phyloP scores from a whole-genome alignment of 2,113 vertebrate genomes.

The Polyodon spathula region DNA sequence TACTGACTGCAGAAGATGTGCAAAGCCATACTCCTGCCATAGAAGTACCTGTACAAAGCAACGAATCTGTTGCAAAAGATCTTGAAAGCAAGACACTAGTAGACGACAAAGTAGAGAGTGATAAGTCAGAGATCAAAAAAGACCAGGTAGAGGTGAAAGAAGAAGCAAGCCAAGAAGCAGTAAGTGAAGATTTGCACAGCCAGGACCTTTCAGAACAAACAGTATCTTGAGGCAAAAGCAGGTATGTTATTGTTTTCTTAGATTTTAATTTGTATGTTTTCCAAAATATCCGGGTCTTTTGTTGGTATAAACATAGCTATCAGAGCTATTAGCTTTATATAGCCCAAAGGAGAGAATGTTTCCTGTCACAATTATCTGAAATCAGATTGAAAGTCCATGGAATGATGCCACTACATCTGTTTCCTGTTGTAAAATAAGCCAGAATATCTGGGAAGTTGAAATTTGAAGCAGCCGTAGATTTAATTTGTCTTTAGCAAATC shows the following conservation, averaged over 20 bases:
- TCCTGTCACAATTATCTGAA: no score
- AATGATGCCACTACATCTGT: no score
- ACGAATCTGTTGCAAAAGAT: neutral
- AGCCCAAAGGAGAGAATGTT: no score
- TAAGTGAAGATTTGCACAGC: constrained; percentile 41
- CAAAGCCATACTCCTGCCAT: neutral
- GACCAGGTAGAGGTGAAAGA: neutral
- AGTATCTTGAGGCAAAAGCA: constrained; percentile 57
- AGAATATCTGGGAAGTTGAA: no score
- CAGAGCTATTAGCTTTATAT: no score
- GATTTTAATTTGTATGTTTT: neutral
- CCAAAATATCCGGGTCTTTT: neutral
- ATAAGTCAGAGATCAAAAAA: constrained; percentile 12
- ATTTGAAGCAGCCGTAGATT: no score
- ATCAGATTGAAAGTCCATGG: no score
- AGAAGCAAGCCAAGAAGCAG: constrained; percentile 50
- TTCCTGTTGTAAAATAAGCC: no score
- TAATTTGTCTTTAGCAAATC: no score
- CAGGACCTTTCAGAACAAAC: constrained; percentile 48
- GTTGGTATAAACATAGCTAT: no score
- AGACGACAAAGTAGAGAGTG: constrained; percentile 35
- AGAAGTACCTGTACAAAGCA: neutral
- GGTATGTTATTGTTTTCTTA: constrained; percentile 31
- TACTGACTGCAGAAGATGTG: neutral
- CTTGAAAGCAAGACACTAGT: constrained; percentile 26